Evolutionary conservation across 2,888 invertebrate genomes (phyloP), one percentile per base, ranked within the genome.

Genomic region (Adelognathus sp.): DNA sequence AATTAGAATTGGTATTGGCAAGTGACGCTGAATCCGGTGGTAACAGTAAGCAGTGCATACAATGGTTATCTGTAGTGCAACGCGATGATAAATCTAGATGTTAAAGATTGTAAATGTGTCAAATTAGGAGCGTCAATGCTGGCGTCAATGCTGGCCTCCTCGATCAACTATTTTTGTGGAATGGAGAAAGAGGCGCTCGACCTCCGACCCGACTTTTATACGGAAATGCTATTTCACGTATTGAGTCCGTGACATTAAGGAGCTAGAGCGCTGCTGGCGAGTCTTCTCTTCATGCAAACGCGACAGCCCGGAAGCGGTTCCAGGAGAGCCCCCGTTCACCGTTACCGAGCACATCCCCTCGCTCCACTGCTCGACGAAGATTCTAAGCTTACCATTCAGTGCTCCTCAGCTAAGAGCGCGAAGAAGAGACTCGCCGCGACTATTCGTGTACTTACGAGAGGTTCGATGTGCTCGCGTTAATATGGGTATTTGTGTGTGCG

Each of bases 211-310:
- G 44, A 27, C 21, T 63, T 41, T 50, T 11, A 24, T 21, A 41
- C 41, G 52, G 52, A 31, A 63, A 52, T 41, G 63, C 77, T 79
- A 83, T 84, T 83, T 82, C 82, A 76, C 76, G 82, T 79, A 85
- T 85, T 81, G 86, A 82, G 81, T 66, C 78, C 61, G 81, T 85
- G 86, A 85, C 85, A 84, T 84, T 85, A 85, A 86, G 82, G 80
- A 82, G 66, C 76, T 79, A 80, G 79, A 67, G 83, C 67, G 76
- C 63, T 71, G 56, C 24, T 24, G 24, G 21, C 7, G 39, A 39
- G 39, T 36, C 60, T 33, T 44, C 60, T 33, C 60, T 74, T 60
- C 36, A 39, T 36, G 33, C 64, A 66, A 66, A 66, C 60, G 58
- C 74, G 74, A 74, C 66, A 74, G 74, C 50, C 66, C 66, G 64